These are phyloP conservation scores for Limonius californicus DNA, from an alignment of 1,140 invertebrate species.

Conservation along the genomic window DNA sequence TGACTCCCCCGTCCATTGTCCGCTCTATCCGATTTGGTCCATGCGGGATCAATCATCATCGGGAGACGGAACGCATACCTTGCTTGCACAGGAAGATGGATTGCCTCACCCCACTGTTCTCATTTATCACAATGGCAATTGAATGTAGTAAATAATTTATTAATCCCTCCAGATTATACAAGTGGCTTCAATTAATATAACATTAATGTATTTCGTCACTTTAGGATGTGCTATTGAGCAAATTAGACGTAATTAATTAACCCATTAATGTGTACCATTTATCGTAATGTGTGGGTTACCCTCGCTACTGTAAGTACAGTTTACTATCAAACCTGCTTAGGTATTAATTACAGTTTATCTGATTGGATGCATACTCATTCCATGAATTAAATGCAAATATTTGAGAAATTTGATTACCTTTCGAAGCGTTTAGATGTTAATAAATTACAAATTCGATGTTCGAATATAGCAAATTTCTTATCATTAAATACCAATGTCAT, in stretches of 20 bases:
- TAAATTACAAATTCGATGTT: too few relatives aligned
- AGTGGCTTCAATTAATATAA: neutral
- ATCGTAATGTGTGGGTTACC: neutral
- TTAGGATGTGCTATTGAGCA: neutral
- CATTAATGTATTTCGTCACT: slow-evolving; percentile 13
- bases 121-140: slow-evolving; percentile 14
- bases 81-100: slow-evolving; percentile 7
- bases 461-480: too few relatives aligned
- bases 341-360: too few relatives aligned
- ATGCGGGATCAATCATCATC: slow-evolving; percentile 1
- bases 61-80: slow-evolving; percentile 3
- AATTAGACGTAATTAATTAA: neutral
- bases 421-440: too few relatives aligned
- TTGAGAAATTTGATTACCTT: too few relatives aligned
- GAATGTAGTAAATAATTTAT: slow-evolving; percentile 11
- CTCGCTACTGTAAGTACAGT: too few relatives aligned
- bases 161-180: neutral
- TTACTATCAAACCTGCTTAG: too few relatives aligned
- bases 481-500: too few relatives aligned
- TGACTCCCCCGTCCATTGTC: neutral
- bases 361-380: too few relatives aligned
- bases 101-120: neutral
- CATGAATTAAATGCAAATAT: neutral
- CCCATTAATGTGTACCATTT: slow-evolving; percentile 6
- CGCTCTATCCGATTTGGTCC: neutral